These are phyloP conservation scores for Rafetus swinhoei DNA, from an alignment of 2,113 vertebrate genomes.

Conservation along the genomic window DNA sequence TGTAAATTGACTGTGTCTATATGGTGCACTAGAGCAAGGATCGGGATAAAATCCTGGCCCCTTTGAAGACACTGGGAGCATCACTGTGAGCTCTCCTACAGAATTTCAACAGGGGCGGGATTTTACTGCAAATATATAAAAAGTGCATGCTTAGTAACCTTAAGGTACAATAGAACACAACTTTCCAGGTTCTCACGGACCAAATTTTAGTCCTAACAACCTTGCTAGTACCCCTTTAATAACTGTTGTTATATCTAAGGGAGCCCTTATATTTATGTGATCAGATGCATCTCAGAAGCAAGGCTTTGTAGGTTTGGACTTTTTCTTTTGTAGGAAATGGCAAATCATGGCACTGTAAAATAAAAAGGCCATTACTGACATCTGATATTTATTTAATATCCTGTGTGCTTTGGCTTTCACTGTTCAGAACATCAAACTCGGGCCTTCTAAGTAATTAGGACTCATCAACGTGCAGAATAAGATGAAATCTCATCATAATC, in stretches of 20 bases:
- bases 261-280: not conserved
- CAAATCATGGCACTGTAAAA: not conserved
- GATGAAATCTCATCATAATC: not conserved
- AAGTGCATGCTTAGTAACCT: not conserved
- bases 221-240: not conserved
- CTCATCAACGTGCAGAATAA: not conserved
- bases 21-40: not conserved
- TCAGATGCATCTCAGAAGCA: not conserved
- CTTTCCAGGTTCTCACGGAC: not conserved
- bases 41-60: not conserved
- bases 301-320: not conserved
- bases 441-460: not conserved
- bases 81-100: not conserved
- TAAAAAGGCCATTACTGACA: not conserved
- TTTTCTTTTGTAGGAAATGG: not conserved
- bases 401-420: not conserved
- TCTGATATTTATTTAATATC: slow-evolving; percentile 8
- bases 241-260: not conserved
- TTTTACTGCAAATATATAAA: not conserved
- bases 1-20: not conserved
- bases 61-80: not conserved
- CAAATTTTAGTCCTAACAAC: not conserved
- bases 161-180: not conserved
- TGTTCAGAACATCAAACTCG: not conserved
- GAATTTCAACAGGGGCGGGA: not conserved